A percentile compares a stretch with the other conserved stretches of the same genome.
Evolutionary conservation across 2,113 vertebrate genomes (phyloP).

Genomic region (Erythrolamprus reginae): DNA sequence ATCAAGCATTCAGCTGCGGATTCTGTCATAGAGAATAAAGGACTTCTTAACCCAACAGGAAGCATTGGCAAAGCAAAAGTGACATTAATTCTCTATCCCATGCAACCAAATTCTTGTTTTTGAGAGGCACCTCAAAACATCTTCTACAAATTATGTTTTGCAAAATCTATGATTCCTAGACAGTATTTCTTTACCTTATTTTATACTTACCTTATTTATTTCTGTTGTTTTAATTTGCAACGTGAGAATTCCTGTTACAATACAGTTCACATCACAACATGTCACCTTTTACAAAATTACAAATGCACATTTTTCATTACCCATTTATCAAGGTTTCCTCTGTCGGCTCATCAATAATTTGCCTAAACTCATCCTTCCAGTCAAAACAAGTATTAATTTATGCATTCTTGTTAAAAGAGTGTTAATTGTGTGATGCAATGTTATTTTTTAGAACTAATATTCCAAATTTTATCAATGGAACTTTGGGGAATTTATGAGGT

Average conservation of each 20-base stretch:
- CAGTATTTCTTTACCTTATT: background rate
- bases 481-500: slow-evolving; percentile 30
- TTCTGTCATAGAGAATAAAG: slow-evolving; percentile 58
- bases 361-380: slow-evolving; percentile 13
- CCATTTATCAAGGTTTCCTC: slow-evolving; percentile 18
- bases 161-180: slow-evolving; percentile 5
- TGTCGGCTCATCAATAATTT: slow-evolving; percentile 29
- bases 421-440: slow-evolving; percentile 22
- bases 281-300: slow-evolving; percentile 28
- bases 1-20: slow-evolving; percentile 56
- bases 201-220: slow-evolving; percentile 7
- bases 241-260: slow-evolving; percentile 31
- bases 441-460: slow-evolving; percentile 10
- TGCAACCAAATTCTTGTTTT: slow-evolving; percentile 54
- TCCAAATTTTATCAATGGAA: slow-evolving; percentile 10
- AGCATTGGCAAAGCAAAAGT: slow-evolving; percentile 59
- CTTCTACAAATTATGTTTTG: slow-evolving; percentile 5
- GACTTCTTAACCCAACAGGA: slow-evolving; percentile 55
- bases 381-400: slow-evolving; percentile 46
- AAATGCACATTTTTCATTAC: background rate
- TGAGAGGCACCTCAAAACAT: slow-evolving; percentile 45
- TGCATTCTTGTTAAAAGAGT: slow-evolving; percentile 25
- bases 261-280: slow-evolving; percentile 9
- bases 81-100: slow-evolving; percentile 59
- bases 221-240: slow-evolving; percentile 26